Percentiles rank a stretch among this genome's conserved stretches.
Evolutionary conservation across 2,797 vertebrate species (phyloP).

Genomic region (Acridotheres tristis): DNA sequence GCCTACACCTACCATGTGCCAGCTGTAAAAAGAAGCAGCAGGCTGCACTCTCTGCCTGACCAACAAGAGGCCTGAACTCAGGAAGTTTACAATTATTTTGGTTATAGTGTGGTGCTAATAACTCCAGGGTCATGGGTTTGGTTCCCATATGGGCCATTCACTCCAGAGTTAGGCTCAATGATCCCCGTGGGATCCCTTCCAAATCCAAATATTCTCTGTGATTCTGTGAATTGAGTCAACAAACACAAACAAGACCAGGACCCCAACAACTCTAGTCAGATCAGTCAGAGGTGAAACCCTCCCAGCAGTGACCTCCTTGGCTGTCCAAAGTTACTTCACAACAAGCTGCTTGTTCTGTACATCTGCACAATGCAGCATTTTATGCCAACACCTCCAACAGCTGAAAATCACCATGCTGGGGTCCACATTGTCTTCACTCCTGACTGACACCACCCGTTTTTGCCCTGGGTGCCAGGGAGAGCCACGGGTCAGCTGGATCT

Average conservation of each 20-base stretch:
- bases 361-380: background rate
- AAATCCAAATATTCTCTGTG: background rate
- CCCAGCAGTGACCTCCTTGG: background rate
- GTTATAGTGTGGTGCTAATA: background rate
- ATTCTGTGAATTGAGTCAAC: background rate
- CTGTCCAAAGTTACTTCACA: background rate
- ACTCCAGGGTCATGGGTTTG: background rate
- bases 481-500: background rate
- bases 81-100: background rate
- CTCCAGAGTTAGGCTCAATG: background rate
- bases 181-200: background rate
- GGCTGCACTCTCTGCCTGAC: background rate
- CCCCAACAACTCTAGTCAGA: background rate
- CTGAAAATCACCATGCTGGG: background rate
- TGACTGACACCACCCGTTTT: accelerated
- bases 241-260: background rate
- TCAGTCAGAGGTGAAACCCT: background rate
- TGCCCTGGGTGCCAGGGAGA: accelerated
- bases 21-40: background rate
- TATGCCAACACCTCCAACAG: background rate
- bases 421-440: accelerated
- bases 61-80: background rate
- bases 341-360: background rate
- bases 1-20: background rate
- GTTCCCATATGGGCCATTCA: background rate